Conservation (phyloP, 2,888 invertebrate genomes). For the Laothoe populi region DNA sequence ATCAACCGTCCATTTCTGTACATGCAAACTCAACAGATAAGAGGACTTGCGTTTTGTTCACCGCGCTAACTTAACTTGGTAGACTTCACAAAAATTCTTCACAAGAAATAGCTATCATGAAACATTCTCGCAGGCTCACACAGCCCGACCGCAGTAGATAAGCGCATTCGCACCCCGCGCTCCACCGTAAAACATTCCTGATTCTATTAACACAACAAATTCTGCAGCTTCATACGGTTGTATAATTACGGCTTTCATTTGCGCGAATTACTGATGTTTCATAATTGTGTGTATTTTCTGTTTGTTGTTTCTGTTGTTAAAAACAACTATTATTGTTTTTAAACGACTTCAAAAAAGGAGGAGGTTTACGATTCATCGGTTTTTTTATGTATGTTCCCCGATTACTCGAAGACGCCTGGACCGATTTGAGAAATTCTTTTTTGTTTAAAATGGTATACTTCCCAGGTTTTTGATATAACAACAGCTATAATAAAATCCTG, state of each 20-base stretch:
- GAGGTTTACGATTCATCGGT: too few species aligned
- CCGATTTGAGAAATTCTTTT: too few species aligned
- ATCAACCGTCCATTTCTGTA: too few species aligned
- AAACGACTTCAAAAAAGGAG: too few species aligned
- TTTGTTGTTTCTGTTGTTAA: background rate
- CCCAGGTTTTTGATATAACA: too few species aligned
- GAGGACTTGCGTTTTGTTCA: background rate
- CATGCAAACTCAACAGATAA: background rate
- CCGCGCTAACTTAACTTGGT: background rate
- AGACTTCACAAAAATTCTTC: too few species aligned
- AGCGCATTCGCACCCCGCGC: slow-evolving; percentile 48
- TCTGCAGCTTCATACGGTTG: slow-evolving; percentile 48
- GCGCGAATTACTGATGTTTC: slow-evolving; percentile 5
- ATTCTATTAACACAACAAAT: slow-evolving; percentile 70
- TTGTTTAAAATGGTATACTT: too few species aligned
- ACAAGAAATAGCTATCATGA: background rate
- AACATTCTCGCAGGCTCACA: background rate
- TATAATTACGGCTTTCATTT: slow-evolving; percentile 33
- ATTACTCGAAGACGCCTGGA: too few species aligned
- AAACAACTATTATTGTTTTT: background rate
- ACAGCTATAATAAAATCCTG: too few species aligned
- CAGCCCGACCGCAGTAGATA: background rate
- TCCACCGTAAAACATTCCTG: slow-evolving; percentile 42
- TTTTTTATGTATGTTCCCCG: too few species aligned
- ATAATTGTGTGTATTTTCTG: background rate